These are phyloP conservation scores for Melozone crissalis DNA, from an alignment of 2,113 vertebrate genomes.

Conservation along the genomic window DNA sequence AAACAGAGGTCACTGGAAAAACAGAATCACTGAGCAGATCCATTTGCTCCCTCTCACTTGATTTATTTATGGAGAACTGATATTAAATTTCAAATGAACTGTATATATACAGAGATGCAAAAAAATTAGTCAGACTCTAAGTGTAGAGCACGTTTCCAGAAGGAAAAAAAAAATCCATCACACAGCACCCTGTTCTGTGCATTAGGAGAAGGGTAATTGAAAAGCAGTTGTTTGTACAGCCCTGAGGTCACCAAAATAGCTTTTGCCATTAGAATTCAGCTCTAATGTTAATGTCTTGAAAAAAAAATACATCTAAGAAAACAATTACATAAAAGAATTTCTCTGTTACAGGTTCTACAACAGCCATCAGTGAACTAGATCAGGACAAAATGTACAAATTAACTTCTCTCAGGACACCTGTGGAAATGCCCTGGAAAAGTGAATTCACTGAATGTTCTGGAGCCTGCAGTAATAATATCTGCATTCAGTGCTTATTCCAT, in stretches of 20 bases:
- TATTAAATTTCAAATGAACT: background rate
- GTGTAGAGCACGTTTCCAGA: background rate
- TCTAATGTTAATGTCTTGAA: background rate
- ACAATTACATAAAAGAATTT: background rate
- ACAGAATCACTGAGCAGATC: background rate
- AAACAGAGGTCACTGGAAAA: background rate
- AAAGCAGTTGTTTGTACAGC: conserved; percentile 21
- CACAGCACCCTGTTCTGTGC: background rate
- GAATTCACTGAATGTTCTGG: background rate
- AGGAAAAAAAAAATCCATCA: background rate
- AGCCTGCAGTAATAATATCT: background rate
- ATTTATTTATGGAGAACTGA: background rate
- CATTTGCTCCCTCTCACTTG: background rate
- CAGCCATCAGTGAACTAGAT: background rate
- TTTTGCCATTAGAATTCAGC: conserved; percentile 6
- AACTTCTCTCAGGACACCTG: conserved; percentile 6
- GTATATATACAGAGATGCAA: background rate
- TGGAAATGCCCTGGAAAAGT: conserved; percentile 1
- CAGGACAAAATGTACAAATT: conserved; percentile 14
- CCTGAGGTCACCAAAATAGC: background rate
- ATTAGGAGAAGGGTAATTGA: conserved; percentile 7
- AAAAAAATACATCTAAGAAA: background rate
- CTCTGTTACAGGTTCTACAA: background rate
- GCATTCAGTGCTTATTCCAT: background rate
- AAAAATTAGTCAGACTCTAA: background rate